Conservation (phyloP, 2,888 invertebrate species). For the Rotaria socialis region DNA sequence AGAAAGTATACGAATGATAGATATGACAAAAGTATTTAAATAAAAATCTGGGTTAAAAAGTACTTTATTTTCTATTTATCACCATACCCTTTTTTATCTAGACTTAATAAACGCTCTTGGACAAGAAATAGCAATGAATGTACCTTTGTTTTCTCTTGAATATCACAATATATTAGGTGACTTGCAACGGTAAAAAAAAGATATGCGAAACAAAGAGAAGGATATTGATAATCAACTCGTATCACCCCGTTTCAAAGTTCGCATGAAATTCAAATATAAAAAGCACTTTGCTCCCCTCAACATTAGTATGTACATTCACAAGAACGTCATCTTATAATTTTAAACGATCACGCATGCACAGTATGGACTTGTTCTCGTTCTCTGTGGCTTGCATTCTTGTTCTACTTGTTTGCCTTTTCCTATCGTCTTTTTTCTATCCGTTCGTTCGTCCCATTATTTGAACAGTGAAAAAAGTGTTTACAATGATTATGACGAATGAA, state of each 20-base stretch:
- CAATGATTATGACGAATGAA: constrained; percentile 2
- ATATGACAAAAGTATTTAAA: not conserved
- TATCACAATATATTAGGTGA: not conserved
- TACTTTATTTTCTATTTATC: not conserved
- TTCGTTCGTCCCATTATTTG: not conserved
- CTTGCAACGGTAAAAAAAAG: not conserved
- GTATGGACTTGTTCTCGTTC: not conserved
- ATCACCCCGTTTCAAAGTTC: not conserved
- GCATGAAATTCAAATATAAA: not conserved
- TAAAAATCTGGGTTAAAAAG: not conserved
- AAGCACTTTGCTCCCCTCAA: not conserved
- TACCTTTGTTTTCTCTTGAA: not conserved
- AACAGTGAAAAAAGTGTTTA: not conserved
- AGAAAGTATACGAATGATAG: not conserved
- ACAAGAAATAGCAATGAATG: not conserved
- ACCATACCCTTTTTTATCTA: not conserved
- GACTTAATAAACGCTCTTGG: not conserved
- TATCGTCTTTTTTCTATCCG: not conserved
- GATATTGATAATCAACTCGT: not conserved
- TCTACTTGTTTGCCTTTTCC: not conserved
- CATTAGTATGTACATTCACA: not conserved
- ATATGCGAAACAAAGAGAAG: not conserved
- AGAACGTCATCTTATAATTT: not conserved
- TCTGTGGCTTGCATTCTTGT: not conserved
- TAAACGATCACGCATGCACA: not conserved